Conservation (phyloP, 2,888 invertebrate genomes). For the Heteromurus nitidus region DNA sequence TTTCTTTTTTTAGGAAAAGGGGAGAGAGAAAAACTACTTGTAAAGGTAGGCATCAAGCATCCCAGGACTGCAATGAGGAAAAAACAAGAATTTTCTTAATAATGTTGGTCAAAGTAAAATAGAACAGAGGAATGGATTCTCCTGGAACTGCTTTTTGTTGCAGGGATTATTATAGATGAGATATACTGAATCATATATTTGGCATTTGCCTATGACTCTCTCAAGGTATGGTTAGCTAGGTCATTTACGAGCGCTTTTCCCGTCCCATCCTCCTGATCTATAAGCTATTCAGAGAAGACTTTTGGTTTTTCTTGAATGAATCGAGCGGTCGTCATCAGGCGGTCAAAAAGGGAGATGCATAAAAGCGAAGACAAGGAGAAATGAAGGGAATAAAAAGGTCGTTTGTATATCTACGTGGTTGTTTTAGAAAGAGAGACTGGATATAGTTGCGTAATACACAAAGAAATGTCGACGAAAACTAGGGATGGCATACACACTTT, state of each 20-base stretch:
- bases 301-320: constrained; percentile 57
- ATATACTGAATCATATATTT: too few species aligned
- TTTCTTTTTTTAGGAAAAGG: constrained; percentile 41
- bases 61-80: too few species aligned
- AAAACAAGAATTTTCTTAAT: background rate
- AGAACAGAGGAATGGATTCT: background rate
- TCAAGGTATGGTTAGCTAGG: constrained; percentile 51
- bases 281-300: constrained; percentile 36
- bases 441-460: too few species aligned
- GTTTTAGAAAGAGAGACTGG: constrained; percentile 40
- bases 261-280: constrained; percentile 9
- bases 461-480: too few species aligned
- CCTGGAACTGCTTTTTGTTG: too few species aligned
- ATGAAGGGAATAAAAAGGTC: constrained; percentile 53
- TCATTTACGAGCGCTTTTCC: constrained; percentile 39
- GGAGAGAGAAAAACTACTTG: constrained; percentile 29
- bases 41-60: background rate
- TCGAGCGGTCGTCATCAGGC: constrained; percentile 15
- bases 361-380: constrained; percentile 5
- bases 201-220: constrained; percentile 38
- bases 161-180: too few species aligned
- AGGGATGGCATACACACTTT: too few species aligned
- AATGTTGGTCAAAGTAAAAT: background rate
- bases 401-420: constrained; percentile 50
- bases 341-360: constrained; percentile 9